Conservation (phyloP, 2,113 vertebrate species). For the Ia io region DNA sequence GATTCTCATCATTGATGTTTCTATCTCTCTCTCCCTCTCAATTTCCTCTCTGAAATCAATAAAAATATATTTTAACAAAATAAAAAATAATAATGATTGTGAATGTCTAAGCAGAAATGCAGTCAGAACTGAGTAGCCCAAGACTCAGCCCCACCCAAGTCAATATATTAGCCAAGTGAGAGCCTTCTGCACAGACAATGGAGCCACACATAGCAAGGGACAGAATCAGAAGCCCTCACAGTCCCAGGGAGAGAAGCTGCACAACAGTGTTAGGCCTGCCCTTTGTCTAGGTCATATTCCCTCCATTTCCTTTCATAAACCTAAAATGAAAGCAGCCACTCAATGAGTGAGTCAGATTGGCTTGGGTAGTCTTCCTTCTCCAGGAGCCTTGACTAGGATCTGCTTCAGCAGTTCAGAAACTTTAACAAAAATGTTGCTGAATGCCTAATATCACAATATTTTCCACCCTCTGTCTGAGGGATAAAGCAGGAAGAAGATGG, state of each 20-base stretch:
- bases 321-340: background rate
- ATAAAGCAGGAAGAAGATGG: background rate
- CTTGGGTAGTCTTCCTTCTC: too few species aligned
- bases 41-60: too few species aligned
- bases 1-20: too few species aligned
- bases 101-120: background rate
- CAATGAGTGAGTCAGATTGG: too few species aligned
- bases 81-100: background rate
- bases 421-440: background rate
- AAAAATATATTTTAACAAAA: too few species aligned
- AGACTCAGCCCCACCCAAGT: background rate
- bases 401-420: too few species aligned
- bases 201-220: background rate
- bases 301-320: background rate
- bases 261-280: too few species aligned
- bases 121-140: background rate
- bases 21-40: too few species aligned
- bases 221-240: too few species aligned
- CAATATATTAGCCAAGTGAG: background rate
- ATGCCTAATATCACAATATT: background rate
- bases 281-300: background rate
- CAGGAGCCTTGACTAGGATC: too few species aligned
- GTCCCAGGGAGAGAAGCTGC: background rate
- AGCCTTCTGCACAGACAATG: background rate
- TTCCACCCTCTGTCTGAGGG: background rate